phyloP scores from a whole-genome alignment of 2,113 vertebrate genomes.

The Fregata magnificens region DNA sequence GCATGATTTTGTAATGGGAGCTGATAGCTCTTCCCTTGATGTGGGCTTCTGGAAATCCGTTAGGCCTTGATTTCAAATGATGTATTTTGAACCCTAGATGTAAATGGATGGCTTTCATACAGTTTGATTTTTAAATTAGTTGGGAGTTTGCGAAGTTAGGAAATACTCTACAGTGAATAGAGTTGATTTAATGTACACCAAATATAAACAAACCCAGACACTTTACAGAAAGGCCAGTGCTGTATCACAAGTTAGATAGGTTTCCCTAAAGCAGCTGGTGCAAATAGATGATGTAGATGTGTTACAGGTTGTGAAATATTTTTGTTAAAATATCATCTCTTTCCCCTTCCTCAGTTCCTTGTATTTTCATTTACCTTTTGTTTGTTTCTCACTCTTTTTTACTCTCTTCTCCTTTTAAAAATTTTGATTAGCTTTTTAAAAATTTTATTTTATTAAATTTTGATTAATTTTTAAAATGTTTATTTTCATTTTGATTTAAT shows the following conservation, averaged over 20 bases:
- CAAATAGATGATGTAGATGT: neutral
- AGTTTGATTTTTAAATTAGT: neutral
- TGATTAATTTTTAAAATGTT: neutral
- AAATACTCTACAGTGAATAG: neutral
- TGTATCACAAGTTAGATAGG: neutral
- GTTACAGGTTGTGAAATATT: neutral
- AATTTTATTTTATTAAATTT: neutral
- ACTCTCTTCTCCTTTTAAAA: neutral
- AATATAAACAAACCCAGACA: neutral
- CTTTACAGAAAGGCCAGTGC: neutral
- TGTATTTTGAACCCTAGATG: neutral
- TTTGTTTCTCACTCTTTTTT: neutral
- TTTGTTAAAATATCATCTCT: neutral
- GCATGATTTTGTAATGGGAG: neutral
- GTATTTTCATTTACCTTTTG: neutral
- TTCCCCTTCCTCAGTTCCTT: neutral
- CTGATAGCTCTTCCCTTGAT: neutral
- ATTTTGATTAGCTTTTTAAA: neutral
- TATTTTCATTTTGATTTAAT: neutral
- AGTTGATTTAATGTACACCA: neutral
- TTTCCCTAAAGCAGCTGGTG: neutral
- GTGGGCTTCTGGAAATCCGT: neutral
- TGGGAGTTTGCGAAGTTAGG: neutral
- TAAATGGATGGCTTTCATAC: neutral
- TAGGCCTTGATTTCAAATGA: neutral